phyloP scores from a whole-genome alignment of 2,888 invertebrate species.

The Troides aeacus region DNA sequence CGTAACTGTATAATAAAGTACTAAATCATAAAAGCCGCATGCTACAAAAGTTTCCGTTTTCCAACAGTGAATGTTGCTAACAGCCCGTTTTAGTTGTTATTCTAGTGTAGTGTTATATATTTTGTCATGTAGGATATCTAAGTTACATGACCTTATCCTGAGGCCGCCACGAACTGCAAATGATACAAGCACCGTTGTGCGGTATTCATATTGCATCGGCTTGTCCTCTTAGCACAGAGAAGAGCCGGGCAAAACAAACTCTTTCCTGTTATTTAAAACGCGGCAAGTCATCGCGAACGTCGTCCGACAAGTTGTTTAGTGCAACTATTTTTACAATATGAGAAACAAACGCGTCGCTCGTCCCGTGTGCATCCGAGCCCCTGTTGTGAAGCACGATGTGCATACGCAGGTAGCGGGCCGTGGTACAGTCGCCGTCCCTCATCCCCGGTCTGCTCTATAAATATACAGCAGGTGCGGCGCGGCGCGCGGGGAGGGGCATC shows the following conservation, averaged over 20 bases:
- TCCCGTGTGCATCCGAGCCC: conserved; percentile 15
- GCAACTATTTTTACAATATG: conserved; percentile 27
- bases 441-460: conserved; percentile 76
- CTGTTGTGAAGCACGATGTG: conserved; percentile 24
- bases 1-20: neutral
- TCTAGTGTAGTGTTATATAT: neutral
- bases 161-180: neutral
- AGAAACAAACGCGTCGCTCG: conserved; percentile 29
- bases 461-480: conserved; percentile 74
- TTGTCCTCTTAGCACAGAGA: conserved; percentile 9
- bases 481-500: conserved; percentile 67
- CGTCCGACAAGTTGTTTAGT: conserved; percentile 18
- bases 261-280: conserved; percentile 28
- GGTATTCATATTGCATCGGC: conserved; percentile 7
- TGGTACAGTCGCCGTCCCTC: conserved; percentile 64
- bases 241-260: conserved; percentile 27
- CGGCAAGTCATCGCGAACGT: conserved; percentile 15
- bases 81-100: neutral
- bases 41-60: neutral
- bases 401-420: conserved; percentile 59
- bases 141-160: conserved; percentile 2
- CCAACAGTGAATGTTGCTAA: neutral
- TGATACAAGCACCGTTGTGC: neutral
- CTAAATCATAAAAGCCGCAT: neutral
- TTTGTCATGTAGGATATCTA: neutral